Percentiles rank a stretch among this genome's conserved stretches.
These are phyloP conservation scores for Manis javanica DNA, from an alignment of 2,797 vertebrate species.

Conservation along the genomic window DNA sequence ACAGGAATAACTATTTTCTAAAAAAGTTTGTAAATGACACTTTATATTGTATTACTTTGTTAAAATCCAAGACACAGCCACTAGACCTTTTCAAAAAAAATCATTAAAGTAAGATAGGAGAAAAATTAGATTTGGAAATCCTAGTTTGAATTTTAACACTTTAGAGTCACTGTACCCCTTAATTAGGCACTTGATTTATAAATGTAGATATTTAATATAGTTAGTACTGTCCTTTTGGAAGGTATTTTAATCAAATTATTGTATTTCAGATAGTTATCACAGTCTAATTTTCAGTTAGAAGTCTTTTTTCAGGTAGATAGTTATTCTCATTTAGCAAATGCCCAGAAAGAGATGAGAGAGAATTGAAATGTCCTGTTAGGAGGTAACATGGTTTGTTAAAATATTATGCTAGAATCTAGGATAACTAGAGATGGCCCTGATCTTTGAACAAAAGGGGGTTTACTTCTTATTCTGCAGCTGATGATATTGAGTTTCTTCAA, in stretches of 20 bases:
- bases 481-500: background rate
- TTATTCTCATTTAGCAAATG: slow-evolving; percentile 1
- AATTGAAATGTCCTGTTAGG: background rate
- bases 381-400: background rate
- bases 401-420: background rate
- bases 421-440: background rate
- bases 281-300: background rate
- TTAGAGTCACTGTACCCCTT: background rate
- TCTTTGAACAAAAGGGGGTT: background rate
- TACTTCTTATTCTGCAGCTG: background rate
- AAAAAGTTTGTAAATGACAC: background rate
- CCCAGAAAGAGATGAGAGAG: background rate
- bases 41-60: background rate
- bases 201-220: background rate
- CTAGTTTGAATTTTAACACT: background rate
- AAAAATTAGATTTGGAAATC: slow-evolving; percentile 38
- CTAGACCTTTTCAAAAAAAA: background rate
- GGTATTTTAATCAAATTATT: background rate
- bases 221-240: background rate
- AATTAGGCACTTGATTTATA: background rate
- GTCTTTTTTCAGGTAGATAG: background rate
- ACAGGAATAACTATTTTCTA: background rate
- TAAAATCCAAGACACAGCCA: background rate
- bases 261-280: background rate
- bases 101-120: background rate